Percentiles rank a stretch among this genome's conserved stretches.
Evolutionary conservation across 2,888 invertebrate species (phyloP).

Genomic region (Tipula confusa): DNA sequence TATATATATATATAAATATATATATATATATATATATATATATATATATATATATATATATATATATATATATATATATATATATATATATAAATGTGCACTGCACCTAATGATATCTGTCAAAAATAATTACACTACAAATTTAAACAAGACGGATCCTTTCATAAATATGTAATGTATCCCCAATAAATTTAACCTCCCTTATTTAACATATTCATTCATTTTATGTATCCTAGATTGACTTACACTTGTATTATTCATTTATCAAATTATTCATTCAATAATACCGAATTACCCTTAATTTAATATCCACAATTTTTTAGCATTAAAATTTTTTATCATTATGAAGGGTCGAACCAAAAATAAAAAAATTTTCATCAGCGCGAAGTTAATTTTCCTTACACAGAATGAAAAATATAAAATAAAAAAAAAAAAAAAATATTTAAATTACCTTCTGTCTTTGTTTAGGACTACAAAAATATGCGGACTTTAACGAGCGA

Average conservation of each 20-base stretch:
- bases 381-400: constrained; percentile 14
- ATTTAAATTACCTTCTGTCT: constrained; percentile 25
- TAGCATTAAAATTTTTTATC: not conserved
- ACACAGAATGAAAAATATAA: not conserved
- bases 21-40: no score
- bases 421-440: no score
- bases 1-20: no score
- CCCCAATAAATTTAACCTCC: not conserved
- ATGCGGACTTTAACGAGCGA: constrained; percentile 20
- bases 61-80: no score
- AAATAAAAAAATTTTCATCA: not conserved
- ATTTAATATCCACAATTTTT: not conserved
- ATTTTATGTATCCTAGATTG: not conserved
- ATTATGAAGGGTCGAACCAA: not conserved
- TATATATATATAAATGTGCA: no score
- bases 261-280: constrained; percentile 25
- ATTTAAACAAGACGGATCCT: not conserved
- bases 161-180: not conserved
- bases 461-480: not conserved
- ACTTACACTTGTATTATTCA: constrained; percentile 25
- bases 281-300: constrained; percentile 12
- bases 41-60: no score
- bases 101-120: no score
- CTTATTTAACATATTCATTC: not conserved
- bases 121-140: not conserved